Base-by-base conservation (phyloP, 2,888 invertebrate genomes). In the Hypomecis punctinalis region DNA sequence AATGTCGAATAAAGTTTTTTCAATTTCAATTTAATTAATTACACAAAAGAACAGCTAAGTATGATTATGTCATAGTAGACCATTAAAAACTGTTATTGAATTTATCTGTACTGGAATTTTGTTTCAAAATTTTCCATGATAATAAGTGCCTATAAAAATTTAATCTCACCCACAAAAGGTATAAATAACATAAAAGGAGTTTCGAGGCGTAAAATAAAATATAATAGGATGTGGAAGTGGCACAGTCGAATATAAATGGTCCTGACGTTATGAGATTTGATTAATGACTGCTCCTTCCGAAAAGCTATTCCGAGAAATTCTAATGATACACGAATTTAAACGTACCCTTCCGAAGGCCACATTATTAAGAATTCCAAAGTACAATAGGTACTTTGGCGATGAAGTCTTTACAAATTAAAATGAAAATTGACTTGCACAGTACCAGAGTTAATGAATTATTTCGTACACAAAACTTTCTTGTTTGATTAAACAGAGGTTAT, bases 211-310 rank as follows among this genome's bases (percentile, higher is more conserved):
- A 46, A 64, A 54, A 64, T 59, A 59, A 64, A 60, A 72, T 67
- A 68, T 68, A 70, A 71, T 63, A 70, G 69, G 68, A 71, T 71
- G 67, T 69, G 73, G 72, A 71, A 76, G 74, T 74, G 74, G 68
- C 72, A 67, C 75, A 68, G 66, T 76, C 77, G 79, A 79, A 77
- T 77, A 78, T 78, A 81, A 81, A 78, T 76, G 79, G 74, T 69
- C 71, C 75, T 77, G 80, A 78, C 77, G 73, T 82, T 83, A 67
- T 82, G 76, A 78, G 79, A 78, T 84, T 82, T 84, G 85, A 85
- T 85, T 83, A 84, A 85, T 84, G 78, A 68, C 68, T 71, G 74
- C 77, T 79, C 77, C 76, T 81, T 80, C 76, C 69, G 70, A 79
- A 72, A 76, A 78, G 76, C 76, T 75, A 79, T 81, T 79, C 74